Evolutionary conservation across 2,113 vertebrate species (phyloP).

Genomic region (Poicephalus meyeri): DNA sequence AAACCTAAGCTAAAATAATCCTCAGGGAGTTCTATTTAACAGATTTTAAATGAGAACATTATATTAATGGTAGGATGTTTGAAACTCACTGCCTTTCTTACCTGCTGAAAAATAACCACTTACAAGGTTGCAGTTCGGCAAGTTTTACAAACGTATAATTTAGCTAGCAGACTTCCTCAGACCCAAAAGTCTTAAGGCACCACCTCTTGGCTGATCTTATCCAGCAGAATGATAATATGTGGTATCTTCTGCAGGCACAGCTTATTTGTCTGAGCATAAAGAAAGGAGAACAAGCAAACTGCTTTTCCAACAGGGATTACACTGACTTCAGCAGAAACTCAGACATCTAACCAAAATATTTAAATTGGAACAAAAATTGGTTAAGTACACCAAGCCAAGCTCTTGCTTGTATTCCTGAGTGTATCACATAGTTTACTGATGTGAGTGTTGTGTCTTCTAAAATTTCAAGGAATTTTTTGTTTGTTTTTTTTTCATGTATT

Average conservation of each 20-base stretch:
- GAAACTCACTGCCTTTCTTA: background rate
- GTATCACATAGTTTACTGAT: background rate
- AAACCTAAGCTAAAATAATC: background rate
- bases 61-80: background rate
- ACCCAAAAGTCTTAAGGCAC: background rate
- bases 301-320: background rate
- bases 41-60: background rate
- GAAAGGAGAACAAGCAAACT: background rate
- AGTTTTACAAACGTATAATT: background rate
- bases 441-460: background rate
- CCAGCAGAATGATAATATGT: background rate
- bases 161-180: background rate
- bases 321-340: background rate
- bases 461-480: background rate
- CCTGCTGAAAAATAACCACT: background rate
- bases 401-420: background rate
- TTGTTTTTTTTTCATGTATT: background rate
- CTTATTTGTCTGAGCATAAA: background rate
- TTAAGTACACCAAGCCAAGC: background rate
- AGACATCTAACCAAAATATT: constrained; percentile 42
- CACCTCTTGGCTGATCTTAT: background rate
- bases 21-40: background rate
- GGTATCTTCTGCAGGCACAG: background rate
- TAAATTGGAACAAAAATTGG: constrained; percentile 4
- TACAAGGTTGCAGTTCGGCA: background rate